Conservation (phyloP, 2,888 invertebrate genomes). For the Dusona sp. region DNA sequence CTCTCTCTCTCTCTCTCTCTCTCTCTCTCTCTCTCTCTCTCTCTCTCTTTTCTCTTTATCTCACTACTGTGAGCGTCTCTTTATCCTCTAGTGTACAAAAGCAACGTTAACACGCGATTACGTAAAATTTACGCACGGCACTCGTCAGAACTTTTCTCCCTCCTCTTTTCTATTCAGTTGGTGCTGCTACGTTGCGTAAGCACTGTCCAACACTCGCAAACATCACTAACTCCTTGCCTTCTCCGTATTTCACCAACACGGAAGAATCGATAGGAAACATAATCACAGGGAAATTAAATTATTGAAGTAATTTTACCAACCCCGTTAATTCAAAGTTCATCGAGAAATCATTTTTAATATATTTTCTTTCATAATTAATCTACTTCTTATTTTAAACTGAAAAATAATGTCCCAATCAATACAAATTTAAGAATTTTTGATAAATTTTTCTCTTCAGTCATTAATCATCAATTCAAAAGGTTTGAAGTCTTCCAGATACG, state of each 20-base stretch:
- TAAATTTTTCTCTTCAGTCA: no score
- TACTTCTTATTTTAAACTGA: background rate
- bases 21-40: background rate
- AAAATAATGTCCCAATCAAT: no score
- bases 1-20: conserved; percentile 19
- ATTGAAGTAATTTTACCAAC: background rate
- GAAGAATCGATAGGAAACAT: background rate
- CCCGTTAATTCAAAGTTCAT: background rate
- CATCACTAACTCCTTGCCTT: background rate
- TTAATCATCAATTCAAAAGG: no score
- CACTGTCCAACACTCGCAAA: conserved; percentile 13
- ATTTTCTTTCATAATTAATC: background rate
- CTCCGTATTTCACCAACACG: background rate
- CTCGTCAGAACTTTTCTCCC: conserved; percentile 23
- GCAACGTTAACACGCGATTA: conserved; percentile 62
- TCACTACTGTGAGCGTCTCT: conserved; percentile 27
- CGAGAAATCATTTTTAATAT: background rate
- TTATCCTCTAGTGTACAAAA: conserved; percentile 48
- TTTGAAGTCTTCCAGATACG: no score
- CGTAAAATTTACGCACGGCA: conserved; percentile 66
- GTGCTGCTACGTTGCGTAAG: conserved; percentile 49
- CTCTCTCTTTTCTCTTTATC: background rate
- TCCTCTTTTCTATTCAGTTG: background rate
- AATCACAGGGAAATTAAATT: background rate
- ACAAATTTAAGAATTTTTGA: no score